Percentiles rank a stretch among this genome's conserved stretches.
phyloP scores from a whole-genome alignment of 53 echinoderm and acorn worm species.

The Glandiceps talaboti region DNA sequence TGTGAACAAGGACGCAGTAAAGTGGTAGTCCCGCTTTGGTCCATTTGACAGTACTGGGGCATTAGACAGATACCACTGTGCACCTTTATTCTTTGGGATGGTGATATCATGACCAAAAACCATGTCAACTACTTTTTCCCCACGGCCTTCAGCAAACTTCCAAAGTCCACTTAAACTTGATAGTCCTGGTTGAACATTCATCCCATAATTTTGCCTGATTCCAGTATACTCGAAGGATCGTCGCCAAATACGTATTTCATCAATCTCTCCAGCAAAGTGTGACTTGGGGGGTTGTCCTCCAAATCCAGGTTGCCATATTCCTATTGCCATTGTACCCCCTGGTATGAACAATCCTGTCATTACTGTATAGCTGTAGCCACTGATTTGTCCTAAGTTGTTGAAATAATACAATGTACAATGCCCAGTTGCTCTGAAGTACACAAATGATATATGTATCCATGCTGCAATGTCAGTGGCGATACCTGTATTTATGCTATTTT shows the following conservation, averaged over 20 bases:
- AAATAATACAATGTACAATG: constrained; percentile 41
- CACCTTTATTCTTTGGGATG: constrained; percentile 30
- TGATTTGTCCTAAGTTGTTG: constrained; percentile 21
- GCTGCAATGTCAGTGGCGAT: constrained; percentile 27
- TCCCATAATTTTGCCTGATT: constrained; percentile 37
- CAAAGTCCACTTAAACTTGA: constrained; percentile 43
- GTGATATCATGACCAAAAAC: constrained; percentile 26
- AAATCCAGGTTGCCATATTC: constrained; percentile 59
- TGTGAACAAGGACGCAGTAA: constrained; percentile 32
- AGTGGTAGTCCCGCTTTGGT: constrained; percentile 17
- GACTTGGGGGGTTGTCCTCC: constrained; percentile 23
- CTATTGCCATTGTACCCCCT: constrained; percentile 50
- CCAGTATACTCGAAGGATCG: constrained; percentile 33
- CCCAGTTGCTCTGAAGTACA: constrained; percentile 30
- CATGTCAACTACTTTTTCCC: constrained; percentile 27
- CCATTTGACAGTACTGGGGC: constrained; percentile 28
- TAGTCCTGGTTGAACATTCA: constrained; percentile 36
- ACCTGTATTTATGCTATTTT: constrained; percentile 34
- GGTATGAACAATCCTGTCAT: constrained; percentile 23
- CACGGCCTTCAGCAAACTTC: constrained; percentile 65
- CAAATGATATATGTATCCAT: constrained; percentile 64
- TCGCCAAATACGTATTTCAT: constrained; percentile 67
- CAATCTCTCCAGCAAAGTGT: constrained; percentile 52
- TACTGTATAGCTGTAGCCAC: constrained; percentile 28
- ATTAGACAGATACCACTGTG: constrained; percentile 41